These are phyloP conservation scores for Pardosa pseudoannulata DNA, from an alignment of 2,888 invertebrate genomes.

Conservation along the genomic window DNA sequence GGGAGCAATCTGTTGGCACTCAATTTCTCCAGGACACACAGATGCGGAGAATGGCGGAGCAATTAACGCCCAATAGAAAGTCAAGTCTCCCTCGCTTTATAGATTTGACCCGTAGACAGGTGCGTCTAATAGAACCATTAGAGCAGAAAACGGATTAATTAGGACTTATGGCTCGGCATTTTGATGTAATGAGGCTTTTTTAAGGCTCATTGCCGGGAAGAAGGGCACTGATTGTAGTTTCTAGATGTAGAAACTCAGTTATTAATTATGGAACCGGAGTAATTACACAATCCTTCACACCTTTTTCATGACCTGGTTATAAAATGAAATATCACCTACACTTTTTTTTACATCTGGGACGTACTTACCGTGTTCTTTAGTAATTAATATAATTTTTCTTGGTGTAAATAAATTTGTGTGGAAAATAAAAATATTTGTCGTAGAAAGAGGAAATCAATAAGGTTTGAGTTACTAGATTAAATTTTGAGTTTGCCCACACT, in stretches of 20 bases:
- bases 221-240: not conserved
- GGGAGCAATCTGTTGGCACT: conserved; percentile 63
- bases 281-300: too few relatives aligned
- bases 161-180: conserved; percentile 2
- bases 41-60: conserved; percentile 67
- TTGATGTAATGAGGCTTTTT: not conserved
- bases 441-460: too few relatives aligned
- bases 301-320: too few relatives aligned
- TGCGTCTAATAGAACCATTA: conserved; percentile 59
- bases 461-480: too few relatives aligned
- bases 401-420: too few relatives aligned
- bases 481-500: too few relatives aligned
- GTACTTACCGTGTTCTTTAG: too few relatives aligned
- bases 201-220: not conserved
- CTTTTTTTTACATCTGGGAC: too few relatives aligned
- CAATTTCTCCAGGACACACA: conserved; percentile 55
- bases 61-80: conserved; percentile 63
- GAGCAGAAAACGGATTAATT: conserved; percentile 17
- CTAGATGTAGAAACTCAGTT: not conserved
- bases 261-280: too few relatives aligned
- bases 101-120: conserved; percentile 69
- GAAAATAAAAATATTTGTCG: too few relatives aligned
- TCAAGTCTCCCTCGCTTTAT: conserved; percentile 45
- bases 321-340: too few relatives aligned
- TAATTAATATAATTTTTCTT: too few relatives aligned